Evolutionary conservation across 1,140 invertebrate genomes (phyloP).

Genomic region (Penaeus vannamei): DNA sequence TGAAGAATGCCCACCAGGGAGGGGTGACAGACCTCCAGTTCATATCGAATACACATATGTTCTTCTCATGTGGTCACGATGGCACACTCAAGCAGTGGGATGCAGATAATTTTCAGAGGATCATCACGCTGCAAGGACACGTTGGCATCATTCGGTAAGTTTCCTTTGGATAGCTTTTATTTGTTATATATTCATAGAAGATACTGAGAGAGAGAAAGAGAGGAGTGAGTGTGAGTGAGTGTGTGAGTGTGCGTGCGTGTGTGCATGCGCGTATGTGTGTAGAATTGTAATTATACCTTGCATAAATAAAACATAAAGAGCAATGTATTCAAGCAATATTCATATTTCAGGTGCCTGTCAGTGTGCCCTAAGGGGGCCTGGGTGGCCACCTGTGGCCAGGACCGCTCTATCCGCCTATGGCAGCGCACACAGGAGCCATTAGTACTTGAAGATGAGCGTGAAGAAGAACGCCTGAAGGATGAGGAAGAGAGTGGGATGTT

Average conservation of each 20-base stretch:
- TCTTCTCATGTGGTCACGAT: constrained; percentile 95
- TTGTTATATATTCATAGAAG: not conserved
- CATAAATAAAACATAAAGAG: no score
- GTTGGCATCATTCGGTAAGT: constrained; percentile 65
- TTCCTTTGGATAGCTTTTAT: not conserved
- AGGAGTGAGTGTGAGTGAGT: not conserved
- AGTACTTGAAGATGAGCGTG: constrained; percentile 92
- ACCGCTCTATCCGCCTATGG: constrained; percentile 90
- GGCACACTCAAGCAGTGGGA: constrained; percentile 98
- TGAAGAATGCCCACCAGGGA: constrained; percentile 88
- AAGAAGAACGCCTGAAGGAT: constrained; percentile 84
- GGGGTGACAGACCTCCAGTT: constrained; percentile 91
- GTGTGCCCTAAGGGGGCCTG: constrained; percentile 87
- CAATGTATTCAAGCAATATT: not conserved
- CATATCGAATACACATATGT: constrained; percentile 91
- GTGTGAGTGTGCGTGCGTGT: no score
- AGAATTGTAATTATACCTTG: no score
- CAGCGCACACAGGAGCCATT: constrained; percentile 90
- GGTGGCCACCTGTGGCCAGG: constrained; percentile 88
- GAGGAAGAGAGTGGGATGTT: constrained; percentile 82
- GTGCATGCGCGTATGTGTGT: no score
- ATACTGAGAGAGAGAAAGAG: not conserved
- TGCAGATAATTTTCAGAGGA: constrained; percentile 92
- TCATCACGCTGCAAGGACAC: constrained; percentile 84
- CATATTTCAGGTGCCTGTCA: constrained; percentile 74